Evolutionary conservation across 2,797 vertebrate species (phyloP), one percentile per base, ranked within the genome.

Genomic region (Molossus molossus): DNA sequence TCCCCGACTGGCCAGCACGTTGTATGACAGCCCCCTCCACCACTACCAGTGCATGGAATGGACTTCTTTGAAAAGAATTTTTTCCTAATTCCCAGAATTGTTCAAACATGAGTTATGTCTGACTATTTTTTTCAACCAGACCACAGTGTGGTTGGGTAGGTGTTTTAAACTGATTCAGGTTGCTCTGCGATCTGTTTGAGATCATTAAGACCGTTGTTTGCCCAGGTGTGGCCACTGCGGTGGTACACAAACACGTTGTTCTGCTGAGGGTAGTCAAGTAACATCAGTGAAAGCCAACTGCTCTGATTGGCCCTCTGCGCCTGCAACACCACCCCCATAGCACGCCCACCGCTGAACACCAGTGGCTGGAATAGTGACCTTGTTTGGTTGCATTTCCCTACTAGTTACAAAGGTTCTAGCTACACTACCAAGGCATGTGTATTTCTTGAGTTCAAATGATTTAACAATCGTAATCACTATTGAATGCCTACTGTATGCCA

Each of bases 101-200:
- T 58, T 87, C 18, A 83, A 79, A 23, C 37, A 40, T 65, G 15
- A 82, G 29, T 15, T 58, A 76, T 85, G 85, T 79, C 53, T n/a
- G 80, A n/a, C n/a, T 27, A 11, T 62, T 76, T 10, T 89, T 79
- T 84, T 40, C 17, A 53, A n/a, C 11, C 33, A 58, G n/a, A 93
- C n/a, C 23, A 13, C 17, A 64, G 6, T n/a, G 7, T 13, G 23
- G 27, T 33, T 2, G 18, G 21, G 33, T 37, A 21, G 70, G 64
- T 20, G 6, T 64, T 60, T 83, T 33, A 82, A 37, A 64, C 25
- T 25, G 77, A 23, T 92, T 69, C 53, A 55, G 45, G 50, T 86
- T 60, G 6, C 23, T 81, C 5, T 23, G 18, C 48, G 60, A 21
- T 45, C 14, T 80, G 8, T 69, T 94, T 58, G 11, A 87, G 83